A percentile compares a stretch with the other conserved stretches of the same genome.
phyloP scores from a whole-genome alignment of 2,888 invertebrate species.

The Ophioninae sp. region DNA sequence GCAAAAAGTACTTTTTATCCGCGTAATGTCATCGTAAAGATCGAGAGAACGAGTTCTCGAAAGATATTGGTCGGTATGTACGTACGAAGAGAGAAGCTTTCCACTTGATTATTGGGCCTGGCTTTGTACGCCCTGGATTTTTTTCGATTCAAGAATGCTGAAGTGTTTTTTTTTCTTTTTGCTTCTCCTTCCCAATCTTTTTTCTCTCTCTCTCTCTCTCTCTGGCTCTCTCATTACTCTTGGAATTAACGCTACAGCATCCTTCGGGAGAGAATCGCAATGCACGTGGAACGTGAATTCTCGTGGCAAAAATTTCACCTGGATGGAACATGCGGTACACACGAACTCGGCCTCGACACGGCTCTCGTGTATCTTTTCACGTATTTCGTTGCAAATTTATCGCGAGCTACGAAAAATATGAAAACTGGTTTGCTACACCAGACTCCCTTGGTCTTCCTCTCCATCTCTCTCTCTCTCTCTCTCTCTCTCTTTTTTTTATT shows the following conservation, averaged over 20 bases:
- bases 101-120: slow-evolving; percentile 17
- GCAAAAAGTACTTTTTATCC: not conserved
- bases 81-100: slow-evolving; percentile 4
- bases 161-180: not conserved
- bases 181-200: not conserved
- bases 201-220: not conserved
- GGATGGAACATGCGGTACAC: slow-evolving; percentile 20
- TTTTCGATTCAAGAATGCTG: slow-evolving; percentile 25
- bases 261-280: slow-evolving; percentile 4
- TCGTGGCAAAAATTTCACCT: slow-evolving; percentile 18
- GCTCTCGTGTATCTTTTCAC: slow-evolving; percentile 66
- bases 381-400: slow-evolving; percentile 74
- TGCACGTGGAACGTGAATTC: slow-evolving; percentile 13
- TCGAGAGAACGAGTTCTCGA: slow-evolving; percentile 39
- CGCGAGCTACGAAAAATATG: slow-evolving; percentile 72
- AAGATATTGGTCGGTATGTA: slow-evolving; percentile 34
- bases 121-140: slow-evolving; percentile 5
- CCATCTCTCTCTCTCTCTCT: no score
- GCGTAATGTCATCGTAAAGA: slow-evolving; percentile 33
- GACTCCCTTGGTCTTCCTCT: slow-evolving; percentile 58
- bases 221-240: not conserved
- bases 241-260: slow-evolving; percentile 2
- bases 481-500: no score
- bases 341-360: slow-evolving; percentile 28
- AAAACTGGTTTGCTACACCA: slow-evolving; percentile 75